Base-by-base conservation (phyloP, 2,113 vertebrate genomes). In the Hippocampus zosterae region DNA sequence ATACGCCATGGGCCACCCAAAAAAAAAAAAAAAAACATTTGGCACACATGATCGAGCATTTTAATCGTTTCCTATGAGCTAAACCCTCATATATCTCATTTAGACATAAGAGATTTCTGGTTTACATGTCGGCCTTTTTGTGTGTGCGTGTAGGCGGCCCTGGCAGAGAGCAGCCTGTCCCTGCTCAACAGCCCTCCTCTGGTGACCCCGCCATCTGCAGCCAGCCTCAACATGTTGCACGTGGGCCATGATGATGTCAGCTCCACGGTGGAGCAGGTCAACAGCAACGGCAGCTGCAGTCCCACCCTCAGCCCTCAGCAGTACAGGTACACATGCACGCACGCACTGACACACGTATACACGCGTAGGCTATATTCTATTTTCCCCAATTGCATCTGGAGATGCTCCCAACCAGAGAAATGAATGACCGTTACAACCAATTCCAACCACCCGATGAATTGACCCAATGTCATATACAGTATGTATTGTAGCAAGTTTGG, bases 261-360 rank as follows among this genome's bases (percentile, higher is more conserved):
- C 84, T 95, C 95, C 90, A 96, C 97, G 0, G 94, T 96, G 89
- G 97, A 99, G 87, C 96, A 96, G 73, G 94, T 97, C 84, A 94
- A 96, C 93, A 99, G 96, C 89, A 99, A 99, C 0, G 95, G 96
- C 80, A 96, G 95, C 93, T 98, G 92, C 92, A 97, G 94, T 91
- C 96, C 97, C 0, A 95, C 94, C 19, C 95, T 98, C 74, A 98
- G 96, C 88, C 97, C 97, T 0, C 94, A 96, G 66, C 97, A 99
- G 91, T 98, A 98, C 90, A 96, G 96, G 97, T 98, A 84, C 91
- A 69, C 1, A 21, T 21, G 18, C 33, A 50, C 41, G 60, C 64
- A n/a, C 29, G 52, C 53, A 68, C 23, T 53, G 15, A 59, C 52
- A 23, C 19, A 27, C 23, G 27, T 11, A 57, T 25, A 57, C 42